Evolutionary conservation across 2,888 invertebrate species (phyloP).

Genomic region (Nephrotoma flavescens): DNA sequence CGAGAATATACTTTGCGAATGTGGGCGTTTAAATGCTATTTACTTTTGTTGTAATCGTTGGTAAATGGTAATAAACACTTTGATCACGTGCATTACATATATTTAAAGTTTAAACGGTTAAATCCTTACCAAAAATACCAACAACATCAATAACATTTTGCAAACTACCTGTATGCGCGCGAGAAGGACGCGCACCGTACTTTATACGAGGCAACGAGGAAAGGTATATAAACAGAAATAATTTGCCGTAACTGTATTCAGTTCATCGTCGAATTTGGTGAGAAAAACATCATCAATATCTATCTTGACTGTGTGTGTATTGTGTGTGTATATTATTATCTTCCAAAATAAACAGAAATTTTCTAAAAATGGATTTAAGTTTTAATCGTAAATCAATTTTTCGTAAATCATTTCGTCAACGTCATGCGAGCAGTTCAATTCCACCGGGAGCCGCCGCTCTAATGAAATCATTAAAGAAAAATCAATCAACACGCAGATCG

Average conservation of each 20-base stretch:
- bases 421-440: not conserved
- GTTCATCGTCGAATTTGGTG: not conserved
- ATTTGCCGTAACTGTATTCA: not conserved
- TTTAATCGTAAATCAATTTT: not conserved
- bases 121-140: not conserved
- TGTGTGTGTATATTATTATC: not conserved
- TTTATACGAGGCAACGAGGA: not conserved
- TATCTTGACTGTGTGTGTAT: not conserved
- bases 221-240: not conserved
- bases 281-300: not conserved
- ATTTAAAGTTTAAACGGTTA: not conserved
- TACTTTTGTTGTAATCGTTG: not conserved
- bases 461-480: not conserved
- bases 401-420: not conserved
- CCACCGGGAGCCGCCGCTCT: not conserved
- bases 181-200: not conserved
- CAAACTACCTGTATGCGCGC: not conserved
- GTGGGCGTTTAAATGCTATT: not conserved
- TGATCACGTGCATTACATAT: not conserved
- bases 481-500: not conserved
- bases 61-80: not conserved
- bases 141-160: not conserved
- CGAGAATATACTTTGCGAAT: not conserved
- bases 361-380: not conserved
- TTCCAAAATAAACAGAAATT: not conserved